Conservation (phyloP, 37 sponge, comb jelly and placozoan genomes). For the Oscarella lobularis region DNA sequence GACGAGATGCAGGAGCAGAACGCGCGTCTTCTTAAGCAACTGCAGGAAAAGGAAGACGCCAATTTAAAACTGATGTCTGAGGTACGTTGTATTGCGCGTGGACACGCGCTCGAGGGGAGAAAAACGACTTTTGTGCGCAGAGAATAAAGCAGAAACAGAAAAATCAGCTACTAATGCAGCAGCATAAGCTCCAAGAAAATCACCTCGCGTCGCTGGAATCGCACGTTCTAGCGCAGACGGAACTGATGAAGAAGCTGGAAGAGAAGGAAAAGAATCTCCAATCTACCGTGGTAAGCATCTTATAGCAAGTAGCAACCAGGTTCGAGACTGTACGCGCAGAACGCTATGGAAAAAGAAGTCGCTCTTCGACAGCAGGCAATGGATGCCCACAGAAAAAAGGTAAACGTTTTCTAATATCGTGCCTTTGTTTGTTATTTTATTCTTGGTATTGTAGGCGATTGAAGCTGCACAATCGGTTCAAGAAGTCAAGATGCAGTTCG, state of each 20-base stretch:
- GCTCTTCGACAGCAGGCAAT: conserved; percentile 59
- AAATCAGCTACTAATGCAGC: neutral
- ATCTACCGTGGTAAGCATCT: conserved; percentile 15
- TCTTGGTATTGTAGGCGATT: conserved; percentile 20
- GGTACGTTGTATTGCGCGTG: too few species aligned
- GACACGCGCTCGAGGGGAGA: too few species aligned
- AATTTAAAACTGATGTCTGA: conserved; percentile 98
- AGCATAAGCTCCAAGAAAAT: neutral
- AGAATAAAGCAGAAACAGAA: neutral
- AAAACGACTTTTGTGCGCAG: neutral
- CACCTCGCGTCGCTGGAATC: neutral
- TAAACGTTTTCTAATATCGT: conserved; percentile 4
- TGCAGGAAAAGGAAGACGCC: conserved; percentile 95
- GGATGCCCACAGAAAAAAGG: conserved; percentile 72
- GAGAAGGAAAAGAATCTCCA: conserved; percentile 67
- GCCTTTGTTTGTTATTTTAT: neutral
- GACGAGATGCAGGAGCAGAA: conserved; percentile 95
- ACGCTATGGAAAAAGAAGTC: conserved; percentile 60
- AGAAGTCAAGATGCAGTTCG: conserved; percentile 26
- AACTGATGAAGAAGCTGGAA: conserved; percentile 45
- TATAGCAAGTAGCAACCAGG: neutral
- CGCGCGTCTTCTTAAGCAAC: conserved; percentile 67
- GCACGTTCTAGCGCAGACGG: conserved; percentile 13
- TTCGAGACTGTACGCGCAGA: neutral
- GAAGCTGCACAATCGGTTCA: conserved; percentile 40